These are phyloP conservation scores for Adineta ricciae DNA, from an alignment of 2,888 invertebrate species.

Conservation along the genomic window DNA sequence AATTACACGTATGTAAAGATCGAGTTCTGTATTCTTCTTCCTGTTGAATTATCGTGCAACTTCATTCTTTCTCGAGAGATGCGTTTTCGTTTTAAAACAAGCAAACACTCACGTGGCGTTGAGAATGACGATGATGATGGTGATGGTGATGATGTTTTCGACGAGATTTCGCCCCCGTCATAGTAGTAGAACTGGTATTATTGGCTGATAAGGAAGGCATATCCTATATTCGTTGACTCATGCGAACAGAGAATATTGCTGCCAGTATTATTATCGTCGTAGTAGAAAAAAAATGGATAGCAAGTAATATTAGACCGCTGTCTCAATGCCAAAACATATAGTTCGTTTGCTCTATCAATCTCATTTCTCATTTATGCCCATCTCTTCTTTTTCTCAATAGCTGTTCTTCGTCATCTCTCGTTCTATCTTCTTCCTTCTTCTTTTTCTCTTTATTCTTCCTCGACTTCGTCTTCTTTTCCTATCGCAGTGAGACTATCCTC, in stretches of 20 bases:
- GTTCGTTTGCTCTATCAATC: slow-evolving; percentile 13
- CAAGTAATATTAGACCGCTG: not conserved
- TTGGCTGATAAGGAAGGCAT: not conserved
- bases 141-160: slow-evolving; percentile 12
- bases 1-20: not conserved
- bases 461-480: not conserved
- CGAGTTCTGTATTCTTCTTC: not conserved
- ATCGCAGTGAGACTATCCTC: not conserved
- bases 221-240: not conserved
- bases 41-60: not conserved
- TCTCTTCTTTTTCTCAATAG: not conserved
- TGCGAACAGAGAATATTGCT: not conserved
- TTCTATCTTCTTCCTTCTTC: not conserved
- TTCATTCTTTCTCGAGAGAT: not conserved
- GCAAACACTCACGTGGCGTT: not conserved
- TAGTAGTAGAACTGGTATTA: not conserved
- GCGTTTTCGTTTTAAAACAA: not conserved
- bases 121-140: not conserved
- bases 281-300: slow-evolving; percentile 1
- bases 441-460: not conserved
- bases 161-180: not conserved
- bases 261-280: not conserved
- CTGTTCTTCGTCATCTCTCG: not conserved
- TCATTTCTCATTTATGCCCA: not conserved
- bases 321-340: slow-evolving; percentile 15